These are phyloP conservation scores for Phenganax marumi DNA, from an alignment of 92 coral and sea anemone species.

Conservation along the genomic window DNA sequence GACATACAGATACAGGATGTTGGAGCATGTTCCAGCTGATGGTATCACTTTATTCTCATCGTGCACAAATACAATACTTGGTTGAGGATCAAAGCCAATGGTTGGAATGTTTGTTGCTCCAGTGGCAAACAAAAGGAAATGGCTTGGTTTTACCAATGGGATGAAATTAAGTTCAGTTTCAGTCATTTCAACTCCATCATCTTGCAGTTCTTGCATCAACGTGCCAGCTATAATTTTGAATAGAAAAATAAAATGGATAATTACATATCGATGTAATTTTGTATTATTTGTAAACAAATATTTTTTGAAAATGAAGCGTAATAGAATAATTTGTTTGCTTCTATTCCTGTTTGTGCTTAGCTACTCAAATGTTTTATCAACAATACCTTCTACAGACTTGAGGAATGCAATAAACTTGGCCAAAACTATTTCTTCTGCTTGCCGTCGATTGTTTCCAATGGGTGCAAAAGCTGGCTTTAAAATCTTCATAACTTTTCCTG, in stretches of 20 bases:
- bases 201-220: conserved; percentile 51
- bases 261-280: not conserved
- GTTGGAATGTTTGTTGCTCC: conserved; percentile 54
- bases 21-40: conserved; percentile 57
- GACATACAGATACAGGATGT: conserved; percentile 50
- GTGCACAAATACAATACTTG: conserved; percentile 56
- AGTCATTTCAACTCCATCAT: conserved; percentile 44
- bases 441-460: conserved; percentile 48
- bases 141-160: conserved; percentile 53
- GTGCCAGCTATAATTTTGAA: conserved; percentile 49
- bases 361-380: too few species aligned
- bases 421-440: conserved; percentile 55
- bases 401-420: conserved; percentile 55
- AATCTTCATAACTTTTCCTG: conserved; percentile 36
- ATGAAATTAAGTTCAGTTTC: conserved; percentile 52
- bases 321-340: not conserved
- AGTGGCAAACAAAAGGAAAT: conserved; percentile 58
- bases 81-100: conserved; percentile 59
- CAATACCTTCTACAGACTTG: conserved; percentile 48
- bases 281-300: too few species aligned
- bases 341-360: too few species aligned
- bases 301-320: too few species aligned
- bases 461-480: conserved; percentile 57
- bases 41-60: conserved; percentile 55
- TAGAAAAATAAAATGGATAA: too few species aligned